phyloP scores from a whole-genome alignment of 2,888 invertebrate species.

The Eristalinus aeneus region DNA sequence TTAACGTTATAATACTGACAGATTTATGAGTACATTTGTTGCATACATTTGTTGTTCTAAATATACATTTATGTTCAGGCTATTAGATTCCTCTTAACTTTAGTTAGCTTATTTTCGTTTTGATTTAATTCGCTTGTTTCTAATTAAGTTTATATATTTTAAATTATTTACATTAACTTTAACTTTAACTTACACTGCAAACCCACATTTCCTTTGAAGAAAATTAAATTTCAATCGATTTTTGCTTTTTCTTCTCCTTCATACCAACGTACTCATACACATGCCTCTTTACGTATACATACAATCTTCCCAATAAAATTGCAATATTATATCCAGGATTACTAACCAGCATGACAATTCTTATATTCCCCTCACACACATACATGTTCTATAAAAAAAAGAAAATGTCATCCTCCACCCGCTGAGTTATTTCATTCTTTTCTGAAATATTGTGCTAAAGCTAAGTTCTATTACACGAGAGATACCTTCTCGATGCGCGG shows the following conservation, averaged over 20 bases:
- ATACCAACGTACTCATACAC: not conserved
- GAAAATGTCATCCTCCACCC: slow-evolving; percentile 29
- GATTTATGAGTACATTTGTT: too few species aligned
- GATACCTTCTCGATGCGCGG: slow-evolving; percentile 39
- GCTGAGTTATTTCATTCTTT: slow-evolving; percentile 40
- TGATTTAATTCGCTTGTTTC: too few species aligned
- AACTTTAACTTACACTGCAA: not conserved
- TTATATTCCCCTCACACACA: slow-evolving; percentile 28
- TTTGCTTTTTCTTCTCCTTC: not conserved
- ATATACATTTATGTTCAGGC: too few species aligned
- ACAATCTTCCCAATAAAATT: slow-evolving; percentile 18
- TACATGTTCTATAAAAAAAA: not conserved
- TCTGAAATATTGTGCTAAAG: slow-evolving; percentile 43
- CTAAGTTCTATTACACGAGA: slow-evolving; percentile 36
- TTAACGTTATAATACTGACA: too few species aligned
- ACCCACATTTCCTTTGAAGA: slow-evolving; percentile 37
- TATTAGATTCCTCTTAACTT: too few species aligned
- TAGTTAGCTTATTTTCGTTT: too few species aligned
- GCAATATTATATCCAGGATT: slow-evolving; percentile 53
- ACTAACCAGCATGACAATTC: slow-evolving; percentile 51
- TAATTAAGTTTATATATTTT: not conserved
- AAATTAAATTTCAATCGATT: slow-evolving; percentile 57
- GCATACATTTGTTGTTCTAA: too few species aligned
- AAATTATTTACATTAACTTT: not conserved
- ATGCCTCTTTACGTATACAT: not conserved